Conservation (phyloP, 2,888 invertebrate species). For the Deilephila elpenor region DNA sequence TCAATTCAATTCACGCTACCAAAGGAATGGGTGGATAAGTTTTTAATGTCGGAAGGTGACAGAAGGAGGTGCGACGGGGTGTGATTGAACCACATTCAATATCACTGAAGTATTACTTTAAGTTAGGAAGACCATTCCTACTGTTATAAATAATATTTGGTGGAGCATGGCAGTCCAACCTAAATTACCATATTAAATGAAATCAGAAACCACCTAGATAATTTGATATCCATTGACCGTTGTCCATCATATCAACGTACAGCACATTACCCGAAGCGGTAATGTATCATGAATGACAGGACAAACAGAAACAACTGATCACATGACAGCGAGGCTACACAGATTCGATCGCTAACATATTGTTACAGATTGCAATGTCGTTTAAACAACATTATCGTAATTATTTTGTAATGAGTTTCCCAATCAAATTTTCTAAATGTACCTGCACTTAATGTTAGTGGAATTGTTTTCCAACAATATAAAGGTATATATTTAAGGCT, state of each 20-base stretch:
- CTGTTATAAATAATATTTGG: no score
- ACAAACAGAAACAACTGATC: not conserved
- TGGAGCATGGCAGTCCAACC: no score
- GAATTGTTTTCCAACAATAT: no score
- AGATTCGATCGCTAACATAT: not conserved
- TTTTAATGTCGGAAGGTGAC: no score
- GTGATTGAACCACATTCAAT: no score
- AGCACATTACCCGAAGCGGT: not conserved
- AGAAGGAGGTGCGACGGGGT: no score
- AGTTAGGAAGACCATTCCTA: no score
- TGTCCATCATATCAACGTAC: not conserved
- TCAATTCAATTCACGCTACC: no score
- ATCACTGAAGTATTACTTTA: no score
- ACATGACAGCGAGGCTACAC: not conserved
- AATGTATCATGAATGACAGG: not conserved
- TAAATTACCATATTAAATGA: not conserved
- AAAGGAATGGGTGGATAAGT: no score
- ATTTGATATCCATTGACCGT: not conserved
- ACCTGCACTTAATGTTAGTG: no score
- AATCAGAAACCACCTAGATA: not conserved
- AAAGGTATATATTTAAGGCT: no score
- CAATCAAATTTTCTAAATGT: not conserved
- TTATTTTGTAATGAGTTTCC: not conserved
- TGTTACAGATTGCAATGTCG: not conserved
- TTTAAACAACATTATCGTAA: not conserved